Evolutionary conservation across 2,113 vertebrate genomes (phyloP).

Genomic region (Bujurquina vittata): DNA sequence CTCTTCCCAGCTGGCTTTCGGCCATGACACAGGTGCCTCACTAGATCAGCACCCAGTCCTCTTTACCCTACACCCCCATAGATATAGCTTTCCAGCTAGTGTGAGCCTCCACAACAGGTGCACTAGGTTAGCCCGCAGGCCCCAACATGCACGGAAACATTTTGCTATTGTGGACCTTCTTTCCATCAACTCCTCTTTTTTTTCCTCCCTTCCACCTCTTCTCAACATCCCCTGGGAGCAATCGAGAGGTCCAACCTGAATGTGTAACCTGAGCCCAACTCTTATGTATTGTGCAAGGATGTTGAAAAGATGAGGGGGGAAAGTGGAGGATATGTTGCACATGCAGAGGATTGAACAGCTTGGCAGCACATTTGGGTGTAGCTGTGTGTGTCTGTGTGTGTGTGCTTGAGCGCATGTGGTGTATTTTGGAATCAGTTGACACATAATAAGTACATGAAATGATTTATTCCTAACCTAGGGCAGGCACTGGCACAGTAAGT

Average conservation of each 20-base stretch:
- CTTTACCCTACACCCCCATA: neutral
- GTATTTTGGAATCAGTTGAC: conserved; percentile 45
- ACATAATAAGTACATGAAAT: conserved; percentile 41
- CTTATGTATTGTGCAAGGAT: conserved; percentile 71
- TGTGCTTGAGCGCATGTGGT: conserved; percentile 1
- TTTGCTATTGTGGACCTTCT: conserved; percentile 76
- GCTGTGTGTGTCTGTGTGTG: neutral
- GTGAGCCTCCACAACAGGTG: conserved; percentile 82
- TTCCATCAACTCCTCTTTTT: conserved; percentile 63
- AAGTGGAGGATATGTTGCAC: conserved; percentile 57
- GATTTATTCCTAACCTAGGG: conserved; percentile 38
- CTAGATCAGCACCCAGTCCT: conserved; percentile 44
- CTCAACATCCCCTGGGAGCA: conserved; percentile 72
- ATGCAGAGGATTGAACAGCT: conserved; percentile 40
- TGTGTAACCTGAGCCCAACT: conserved; percentile 72
- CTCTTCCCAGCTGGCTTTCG: conserved; percentile 57
- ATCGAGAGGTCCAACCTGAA: conserved; percentile 77
- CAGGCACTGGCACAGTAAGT: conserved; percentile 27
- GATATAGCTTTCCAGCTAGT: conserved; percentile 54
- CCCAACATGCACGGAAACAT: conserved; percentile 76
- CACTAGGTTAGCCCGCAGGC: conserved; percentile 79
- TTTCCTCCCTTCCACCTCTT: conserved; percentile 29
- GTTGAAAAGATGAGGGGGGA: conserved; percentile 64
- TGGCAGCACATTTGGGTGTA: neutral
- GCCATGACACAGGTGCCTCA: conserved; percentile 73